These are phyloP conservation scores for Aphelinus atriplicis DNA, from an alignment of 1,140 invertebrate species.

Conservation along the genomic window DNA sequence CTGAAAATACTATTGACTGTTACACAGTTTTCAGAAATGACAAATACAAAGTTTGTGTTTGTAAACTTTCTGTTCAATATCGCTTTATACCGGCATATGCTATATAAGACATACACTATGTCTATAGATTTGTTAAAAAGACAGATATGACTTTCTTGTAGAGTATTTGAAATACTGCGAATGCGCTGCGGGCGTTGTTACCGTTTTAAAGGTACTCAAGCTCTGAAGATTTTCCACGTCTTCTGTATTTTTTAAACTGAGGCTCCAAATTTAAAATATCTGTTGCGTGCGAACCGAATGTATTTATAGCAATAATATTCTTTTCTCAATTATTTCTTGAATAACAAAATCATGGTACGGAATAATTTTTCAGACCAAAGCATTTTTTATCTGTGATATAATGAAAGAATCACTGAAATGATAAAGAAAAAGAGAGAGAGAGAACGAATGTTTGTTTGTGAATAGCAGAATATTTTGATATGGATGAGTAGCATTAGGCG, in stretches of 20 bases:
- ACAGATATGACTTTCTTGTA: not conserved
- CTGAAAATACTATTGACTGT: slow-evolving; percentile 59
- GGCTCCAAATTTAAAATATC: slow-evolving; percentile 17
- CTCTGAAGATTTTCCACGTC: slow-evolving; percentile 2
- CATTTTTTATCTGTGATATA: slow-evolving; percentile 67
- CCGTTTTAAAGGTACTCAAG: not conserved
- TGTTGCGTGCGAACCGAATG: slow-evolving; percentile 14
- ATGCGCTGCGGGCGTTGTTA: slow-evolving; percentile 39
- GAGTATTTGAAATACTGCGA: slow-evolving; percentile 33
- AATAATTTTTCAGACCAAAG: slow-evolving; percentile 63
- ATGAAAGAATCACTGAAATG: slow-evolving; percentile 44
- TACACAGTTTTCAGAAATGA: slow-evolving; percentile 53
- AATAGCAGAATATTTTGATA: slow-evolving; percentile 34
- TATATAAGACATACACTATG: not conserved
- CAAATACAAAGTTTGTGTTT: slow-evolving; percentile 23
- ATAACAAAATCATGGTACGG: slow-evolving; percentile 33
- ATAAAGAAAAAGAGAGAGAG: slow-evolving; percentile 37
- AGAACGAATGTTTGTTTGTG: slow-evolving; percentile 50
- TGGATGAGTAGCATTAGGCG: slow-evolving; percentile 36
- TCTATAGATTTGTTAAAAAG: slow-evolving; percentile 10
- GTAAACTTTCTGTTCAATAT: slow-evolving; percentile 23
- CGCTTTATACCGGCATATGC: slow-evolving; percentile 14
- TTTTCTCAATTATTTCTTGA: not conserved
- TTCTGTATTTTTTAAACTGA: slow-evolving; percentile 27
- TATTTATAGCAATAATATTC: not conserved